These are phyloP conservation scores for Athene cunicularia DNA, from an alignment of 2,113 vertebrate species.

Conservation along the genomic window DNA sequence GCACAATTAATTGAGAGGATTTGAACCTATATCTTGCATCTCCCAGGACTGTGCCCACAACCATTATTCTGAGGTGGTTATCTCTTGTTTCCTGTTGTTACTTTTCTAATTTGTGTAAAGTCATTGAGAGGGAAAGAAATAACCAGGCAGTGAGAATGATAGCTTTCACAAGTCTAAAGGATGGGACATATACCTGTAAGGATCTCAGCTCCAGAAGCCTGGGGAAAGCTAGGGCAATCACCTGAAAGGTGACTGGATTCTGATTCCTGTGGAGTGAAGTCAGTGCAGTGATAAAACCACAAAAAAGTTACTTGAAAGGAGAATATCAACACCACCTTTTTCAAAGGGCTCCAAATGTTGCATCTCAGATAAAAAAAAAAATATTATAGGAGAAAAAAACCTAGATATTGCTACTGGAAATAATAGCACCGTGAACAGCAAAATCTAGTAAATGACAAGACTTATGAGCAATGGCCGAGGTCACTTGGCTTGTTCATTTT, in stretches of 20 bases:
- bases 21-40: neutral
- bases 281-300: neutral
- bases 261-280: neutral
- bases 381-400: neutral
- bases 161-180: neutral
- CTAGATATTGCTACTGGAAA: neutral
- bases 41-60: neutral
- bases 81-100: neutral
- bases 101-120: neutral
- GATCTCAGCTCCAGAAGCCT: neutral
- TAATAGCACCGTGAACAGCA: neutral
- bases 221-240: neutral
- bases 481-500: neutral
- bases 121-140: neutral
- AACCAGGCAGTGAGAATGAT: fast-evolving
- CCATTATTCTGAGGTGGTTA: neutral
- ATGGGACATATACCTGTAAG: neutral
- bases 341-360: neutral
- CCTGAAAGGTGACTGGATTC: neutral
- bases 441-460: neutral
- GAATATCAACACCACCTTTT: neutral
- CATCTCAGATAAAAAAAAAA: neutral
- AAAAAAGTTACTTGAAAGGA: neutral
- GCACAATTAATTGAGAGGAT: neutral
- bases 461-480: fast-evolving